Conservation (phyloP, 1,140 invertebrate species). For the Apis cerana region DNA sequence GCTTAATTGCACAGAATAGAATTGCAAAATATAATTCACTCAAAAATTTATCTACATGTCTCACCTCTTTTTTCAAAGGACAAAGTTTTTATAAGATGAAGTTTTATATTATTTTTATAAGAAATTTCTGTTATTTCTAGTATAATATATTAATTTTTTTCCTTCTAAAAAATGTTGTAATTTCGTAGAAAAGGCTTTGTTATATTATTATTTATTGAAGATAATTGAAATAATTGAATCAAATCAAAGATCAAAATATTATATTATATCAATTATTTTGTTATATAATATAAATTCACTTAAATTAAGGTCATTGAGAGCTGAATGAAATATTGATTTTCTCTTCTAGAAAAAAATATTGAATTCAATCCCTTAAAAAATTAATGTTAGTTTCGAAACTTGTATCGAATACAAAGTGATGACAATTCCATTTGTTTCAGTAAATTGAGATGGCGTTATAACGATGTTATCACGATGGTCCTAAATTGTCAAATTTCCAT, state of each 20-base stretch:
- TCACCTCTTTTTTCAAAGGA: not conserved
- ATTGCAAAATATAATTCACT: slow-evolving; percentile 16
- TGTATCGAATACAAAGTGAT: not conserved
- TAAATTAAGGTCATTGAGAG: too few relatives aligned
- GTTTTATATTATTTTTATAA: not conserved
- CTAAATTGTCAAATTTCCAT: slow-evolving; percentile 18
- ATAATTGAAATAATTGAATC: too few relatives aligned
- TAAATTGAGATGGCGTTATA: not conserved
- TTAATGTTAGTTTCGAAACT: not conserved
- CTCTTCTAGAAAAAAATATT: too few relatives aligned
- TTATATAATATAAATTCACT: too few relatives aligned
- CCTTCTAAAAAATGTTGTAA: too few relatives aligned
- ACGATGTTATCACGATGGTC: not conserved
- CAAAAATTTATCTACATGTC: slow-evolving; percentile 14
- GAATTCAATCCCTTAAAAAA: not conserved
- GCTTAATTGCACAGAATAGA: slow-evolving; percentile 34
- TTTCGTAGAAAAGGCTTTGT: too few relatives aligned
- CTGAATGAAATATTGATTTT: not conserved
- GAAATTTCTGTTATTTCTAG: too few relatives aligned
- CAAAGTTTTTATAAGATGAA: not conserved
- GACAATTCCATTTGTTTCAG: not conserved
- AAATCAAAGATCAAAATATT: too few relatives aligned
- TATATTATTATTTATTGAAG: too few relatives aligned
- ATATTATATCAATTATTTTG: too few relatives aligned
- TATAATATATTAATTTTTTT: too few relatives aligned